Conservation (phyloP, 2,888 invertebrate species). For the Aphidius colemani region DNA sequence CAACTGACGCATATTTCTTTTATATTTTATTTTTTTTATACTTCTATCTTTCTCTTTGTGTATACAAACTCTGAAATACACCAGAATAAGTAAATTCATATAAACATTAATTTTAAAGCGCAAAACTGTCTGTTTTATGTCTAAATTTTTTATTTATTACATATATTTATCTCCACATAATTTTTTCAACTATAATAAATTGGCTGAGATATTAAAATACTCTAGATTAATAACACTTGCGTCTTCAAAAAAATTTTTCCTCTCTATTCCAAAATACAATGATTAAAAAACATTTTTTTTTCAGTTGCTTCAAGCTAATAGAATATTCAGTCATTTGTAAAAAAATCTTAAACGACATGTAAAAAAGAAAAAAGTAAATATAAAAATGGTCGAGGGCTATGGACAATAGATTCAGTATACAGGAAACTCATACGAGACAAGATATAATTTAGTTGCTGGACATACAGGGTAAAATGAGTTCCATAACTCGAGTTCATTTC, state of each 20-base stretch:
- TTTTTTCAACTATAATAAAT: too few relatives aligned
- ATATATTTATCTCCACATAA: too few relatives aligned
- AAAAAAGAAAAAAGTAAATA: slow-evolving; percentile 19
- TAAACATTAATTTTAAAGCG: too few relatives aligned
- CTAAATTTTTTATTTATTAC: too few relatives aligned
- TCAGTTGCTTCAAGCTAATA: too few relatives aligned
- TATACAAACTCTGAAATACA: too few relatives aligned
- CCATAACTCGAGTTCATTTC: slow-evolving; percentile 30
- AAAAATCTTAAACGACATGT: slow-evolving; percentile 22
- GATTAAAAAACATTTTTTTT: background rate
- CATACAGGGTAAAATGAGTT: slow-evolving; percentile 33
- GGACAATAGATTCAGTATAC: slow-evolving; percentile 35
- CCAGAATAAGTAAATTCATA: too few relatives aligned
- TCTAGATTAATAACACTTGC: too few relatives aligned
- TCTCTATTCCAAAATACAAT: background rate
- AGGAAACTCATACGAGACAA: slow-evolving; percentile 34
- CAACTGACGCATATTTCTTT: slow-evolving; percentile 35
- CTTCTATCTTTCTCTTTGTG: too few relatives aligned
- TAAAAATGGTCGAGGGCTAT: slow-evolving; percentile 33
- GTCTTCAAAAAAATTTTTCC: too few relatives aligned
- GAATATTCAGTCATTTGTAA: background rate
- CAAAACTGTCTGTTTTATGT: too few relatives aligned
- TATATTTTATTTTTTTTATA: background rate
- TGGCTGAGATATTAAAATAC: too few relatives aligned
- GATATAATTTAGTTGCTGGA: slow-evolving; percentile 30